A percentile compares a stretch with the other conserved stretches of the same genome.
phyloP scores from a whole-genome alignment of 2,113 vertebrate species.

The Gobio gobio region DNA sequence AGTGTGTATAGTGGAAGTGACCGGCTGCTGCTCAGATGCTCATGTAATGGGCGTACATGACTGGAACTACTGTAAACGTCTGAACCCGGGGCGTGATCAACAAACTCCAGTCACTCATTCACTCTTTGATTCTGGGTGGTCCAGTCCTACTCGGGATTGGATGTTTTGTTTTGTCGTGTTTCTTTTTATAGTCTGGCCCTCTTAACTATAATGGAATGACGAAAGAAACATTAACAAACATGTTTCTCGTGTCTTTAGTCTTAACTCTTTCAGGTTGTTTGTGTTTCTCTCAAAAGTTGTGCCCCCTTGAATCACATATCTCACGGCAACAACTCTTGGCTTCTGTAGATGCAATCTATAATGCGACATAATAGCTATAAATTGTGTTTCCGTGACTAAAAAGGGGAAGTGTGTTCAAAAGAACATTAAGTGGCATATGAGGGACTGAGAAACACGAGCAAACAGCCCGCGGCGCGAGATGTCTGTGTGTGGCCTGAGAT shows the following conservation, averaged over 20 bases:
- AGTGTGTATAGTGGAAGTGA: conserved; percentile 27
- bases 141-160: conserved; percentile 47
- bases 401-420: conserved; percentile 84
- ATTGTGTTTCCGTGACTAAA: conserved; percentile 90
- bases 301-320: conserved; percentile 65
- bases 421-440: conserved; percentile 79
- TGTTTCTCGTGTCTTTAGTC: conserved; percentile 64
- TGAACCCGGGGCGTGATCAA: conserved; percentile 58
- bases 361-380: conserved; percentile 84
- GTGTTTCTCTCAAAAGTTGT: conserved; percentile 50
- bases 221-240: conserved; percentile 75
- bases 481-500: conserved; percentile 86
- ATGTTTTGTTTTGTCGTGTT: conserved; percentile 68
- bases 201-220: conserved; percentile 71
- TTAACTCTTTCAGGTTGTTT: conserved; percentile 60
- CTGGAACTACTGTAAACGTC: conserved; percentile 63
- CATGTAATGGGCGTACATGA: conserved; percentile 58
- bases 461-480: conserved; percentile 83
- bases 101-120: conserved; percentile 59
- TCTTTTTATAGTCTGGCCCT: conserved; percentile 74
- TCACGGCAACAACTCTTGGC: conserved; percentile 71
- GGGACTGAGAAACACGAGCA: conserved; percentile 81
- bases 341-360: conserved; percentile 85
- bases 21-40: conserved; percentile 56
- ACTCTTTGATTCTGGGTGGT: conserved; percentile 82